phyloP scores from a whole-genome alignment of 2,888 invertebrate genomes.

The Masnerella sp. region DNA sequence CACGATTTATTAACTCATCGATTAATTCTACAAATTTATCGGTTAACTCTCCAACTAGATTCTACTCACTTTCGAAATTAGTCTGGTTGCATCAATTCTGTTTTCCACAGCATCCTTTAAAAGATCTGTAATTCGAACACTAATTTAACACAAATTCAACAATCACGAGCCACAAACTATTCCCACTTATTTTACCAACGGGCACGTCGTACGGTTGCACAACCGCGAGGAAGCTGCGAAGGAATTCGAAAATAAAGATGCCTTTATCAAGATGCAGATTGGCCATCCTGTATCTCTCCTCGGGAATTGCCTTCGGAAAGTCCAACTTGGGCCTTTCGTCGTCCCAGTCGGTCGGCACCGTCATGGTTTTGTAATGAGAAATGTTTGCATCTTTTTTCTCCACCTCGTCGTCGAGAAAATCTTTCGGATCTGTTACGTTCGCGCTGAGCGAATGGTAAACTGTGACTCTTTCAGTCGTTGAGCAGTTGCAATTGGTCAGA shows the following conservation, averaged over 20 bases:
- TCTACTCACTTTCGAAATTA: conserved; percentile 74
- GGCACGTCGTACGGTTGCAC: conserved; percentile 84
- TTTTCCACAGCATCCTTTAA: conserved; percentile 75
- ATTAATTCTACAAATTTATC: neutral
- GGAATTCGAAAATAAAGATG: conserved; percentile 82
- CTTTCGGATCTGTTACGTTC: conserved; percentile 41
- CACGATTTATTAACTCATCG: no score
- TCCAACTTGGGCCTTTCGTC: conserved; percentile 66
- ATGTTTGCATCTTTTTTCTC: conserved; percentile 63
- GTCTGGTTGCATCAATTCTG: conserved; percentile 71
- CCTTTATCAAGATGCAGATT: conserved; percentile 81
- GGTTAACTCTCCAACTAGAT: neutral
- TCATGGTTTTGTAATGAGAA: conserved; percentile 69
- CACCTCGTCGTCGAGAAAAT: conserved; percentile 39
- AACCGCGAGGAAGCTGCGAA: conserved; percentile 81
- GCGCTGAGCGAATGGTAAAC: conserved; percentile 62
- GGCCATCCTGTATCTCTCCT: conserved; percentile 74
- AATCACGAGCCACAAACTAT: neutral
- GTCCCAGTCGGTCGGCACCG: conserved; percentile 67
- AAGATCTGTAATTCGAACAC: conserved; percentile 70
- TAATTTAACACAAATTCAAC: conserved; percentile 12
- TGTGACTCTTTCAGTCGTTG: conserved; percentile 66
- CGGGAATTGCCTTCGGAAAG: conserved; percentile 69
- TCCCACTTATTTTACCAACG: conserved; percentile 80
- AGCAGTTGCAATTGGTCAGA: conserved; percentile 65